These are phyloP conservation scores for Microplitis demolitor DNA, from an alignment of 1,140 invertebrate genomes.

Conservation along the genomic window DNA sequence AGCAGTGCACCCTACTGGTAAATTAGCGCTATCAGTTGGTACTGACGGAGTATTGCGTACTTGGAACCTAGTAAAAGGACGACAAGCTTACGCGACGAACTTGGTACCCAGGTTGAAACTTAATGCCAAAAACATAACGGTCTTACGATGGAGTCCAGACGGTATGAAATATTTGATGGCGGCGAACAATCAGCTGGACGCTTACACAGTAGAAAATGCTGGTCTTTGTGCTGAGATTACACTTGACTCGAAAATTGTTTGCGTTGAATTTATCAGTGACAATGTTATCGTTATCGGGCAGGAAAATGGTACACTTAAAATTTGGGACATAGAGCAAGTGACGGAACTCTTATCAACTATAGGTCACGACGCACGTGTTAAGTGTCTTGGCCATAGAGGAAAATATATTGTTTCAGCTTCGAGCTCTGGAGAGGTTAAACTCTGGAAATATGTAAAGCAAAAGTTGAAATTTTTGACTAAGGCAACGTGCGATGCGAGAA, in stretches of 20 bases:
- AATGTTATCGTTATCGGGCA: constrained; percentile 70
- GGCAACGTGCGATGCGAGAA: constrained; percentile 51
- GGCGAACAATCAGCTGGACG: constrained; percentile 71
- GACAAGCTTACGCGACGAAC: constrained; percentile 87
- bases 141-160: constrained; percentile 69
- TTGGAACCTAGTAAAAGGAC: constrained; percentile 93
- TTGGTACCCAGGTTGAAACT: constrained; percentile 68
- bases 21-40: constrained; percentile 85
- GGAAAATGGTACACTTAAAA: constrained; percentile 72
- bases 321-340: constrained; percentile 64
- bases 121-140: constrained; percentile 60
- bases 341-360: constrained; percentile 59
- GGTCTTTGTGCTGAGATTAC: constrained; percentile 67
- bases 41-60: constrained; percentile 83
- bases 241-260: constrained; percentile 68
- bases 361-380: constrained; percentile 72
- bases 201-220: constrained; percentile 78
- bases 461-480: constrained; percentile 52
- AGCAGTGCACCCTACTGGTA: constrained; percentile 86
- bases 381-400: constrained; percentile 65
- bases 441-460: constrained; percentile 68
- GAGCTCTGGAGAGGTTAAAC: constrained; percentile 78
- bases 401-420: constrained; percentile 67
- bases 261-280: constrained; percentile 68
- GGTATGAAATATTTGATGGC: constrained; percentile 76